These are phyloP conservation scores for Temnothorax nylanderi DNA, from an alignment of 1,140 invertebrate species.

Conservation along the genomic window DNA sequence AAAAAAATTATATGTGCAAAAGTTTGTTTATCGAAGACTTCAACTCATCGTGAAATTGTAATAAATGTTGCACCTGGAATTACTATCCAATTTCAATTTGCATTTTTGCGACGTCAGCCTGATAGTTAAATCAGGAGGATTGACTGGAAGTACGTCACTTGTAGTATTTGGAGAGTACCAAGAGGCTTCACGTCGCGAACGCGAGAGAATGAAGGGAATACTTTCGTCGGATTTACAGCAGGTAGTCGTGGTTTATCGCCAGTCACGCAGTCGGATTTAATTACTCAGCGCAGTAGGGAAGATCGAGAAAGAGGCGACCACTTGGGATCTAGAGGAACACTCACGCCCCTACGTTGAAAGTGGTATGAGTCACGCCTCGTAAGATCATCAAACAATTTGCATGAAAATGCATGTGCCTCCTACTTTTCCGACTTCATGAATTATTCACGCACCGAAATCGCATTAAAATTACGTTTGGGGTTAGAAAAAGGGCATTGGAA, in stretches of 20 bases:
- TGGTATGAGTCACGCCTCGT: slow-evolving; percentile 43
- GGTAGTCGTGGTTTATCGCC: slow-evolving; percentile 53
- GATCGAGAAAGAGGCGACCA: slow-evolving; percentile 6
- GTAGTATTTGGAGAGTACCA: slow-evolving; percentile 1
- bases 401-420: slow-evolving; percentile 64
- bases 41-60: neutral
- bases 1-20: neutral
- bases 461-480: slow-evolving; percentile 60
- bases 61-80: neutral
- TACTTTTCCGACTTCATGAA: slow-evolving; percentile 61
- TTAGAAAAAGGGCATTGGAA: slow-evolving; percentile 36
- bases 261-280: slow-evolving; percentile 61
- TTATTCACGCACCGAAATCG: slow-evolving; percentile 66
- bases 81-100: slow-evolving; percentile 16
- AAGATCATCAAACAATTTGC: slow-evolving; percentile 70
- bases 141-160: slow-evolving; percentile 20
- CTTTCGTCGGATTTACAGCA: slow-evolving; percentile 57
- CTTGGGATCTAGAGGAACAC: slow-evolving; percentile 36
- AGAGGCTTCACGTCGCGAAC: slow-evolving; percentile 27
- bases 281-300: slow-evolving; percentile 38
- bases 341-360: slow-evolving; percentile 52
- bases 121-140: slow-evolving; percentile 23
- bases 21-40: neutral
- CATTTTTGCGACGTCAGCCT: neutral
- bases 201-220: slow-evolving; percentile 53